A percentile compares a stretch with the other conserved stretches of the same genome.
These are phyloP conservation scores for Pocillopora meandrina DNA, from an alignment of 92 coral and sea anemone genomes.

Conservation along the genomic window DNA sequence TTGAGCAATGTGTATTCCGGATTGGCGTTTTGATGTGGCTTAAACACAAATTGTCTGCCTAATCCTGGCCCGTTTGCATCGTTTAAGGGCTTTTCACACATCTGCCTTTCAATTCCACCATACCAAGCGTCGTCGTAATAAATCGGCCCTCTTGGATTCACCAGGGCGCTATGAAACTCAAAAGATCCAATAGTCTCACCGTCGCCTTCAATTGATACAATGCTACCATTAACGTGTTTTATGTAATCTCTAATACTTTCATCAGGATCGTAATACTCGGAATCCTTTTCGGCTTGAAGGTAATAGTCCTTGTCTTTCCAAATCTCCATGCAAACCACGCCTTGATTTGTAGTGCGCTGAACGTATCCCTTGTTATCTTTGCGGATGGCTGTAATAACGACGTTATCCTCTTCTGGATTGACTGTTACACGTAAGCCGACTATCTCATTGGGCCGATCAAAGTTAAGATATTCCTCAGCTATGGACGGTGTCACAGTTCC, in stretches of 20 bases:
- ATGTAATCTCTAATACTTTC: background rate
- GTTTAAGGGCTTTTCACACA: background rate
- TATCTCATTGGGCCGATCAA: no score
- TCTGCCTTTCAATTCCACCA: background rate
- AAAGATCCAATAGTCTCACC: background rate
- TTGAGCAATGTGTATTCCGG: background rate
- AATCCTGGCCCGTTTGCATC: background rate
- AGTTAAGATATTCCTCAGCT: no score
- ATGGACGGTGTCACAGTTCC: no score
- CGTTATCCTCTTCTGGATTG: background rate
- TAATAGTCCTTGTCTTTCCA: background rate
- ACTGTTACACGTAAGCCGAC: background rate
- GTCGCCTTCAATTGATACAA: background rate
- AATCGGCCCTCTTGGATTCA: background rate
- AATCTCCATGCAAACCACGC: background rate
- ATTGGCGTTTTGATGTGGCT: background rate
- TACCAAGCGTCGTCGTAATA: background rate
- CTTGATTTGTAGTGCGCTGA: background rate
- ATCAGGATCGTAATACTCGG: background rate
- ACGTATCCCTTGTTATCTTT: background rate
- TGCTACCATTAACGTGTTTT: background rate
- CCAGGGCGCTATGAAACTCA: background rate
- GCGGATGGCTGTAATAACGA: background rate
- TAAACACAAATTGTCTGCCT: background rate
- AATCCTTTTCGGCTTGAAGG: conserved; percentile 1